Percentiles rank a stretch among this genome's conserved stretches.
Evolutionary conservation across 2,797 vertebrate genomes (phyloP).

Genomic region (Neomorphus geoffroyi): DNA sequence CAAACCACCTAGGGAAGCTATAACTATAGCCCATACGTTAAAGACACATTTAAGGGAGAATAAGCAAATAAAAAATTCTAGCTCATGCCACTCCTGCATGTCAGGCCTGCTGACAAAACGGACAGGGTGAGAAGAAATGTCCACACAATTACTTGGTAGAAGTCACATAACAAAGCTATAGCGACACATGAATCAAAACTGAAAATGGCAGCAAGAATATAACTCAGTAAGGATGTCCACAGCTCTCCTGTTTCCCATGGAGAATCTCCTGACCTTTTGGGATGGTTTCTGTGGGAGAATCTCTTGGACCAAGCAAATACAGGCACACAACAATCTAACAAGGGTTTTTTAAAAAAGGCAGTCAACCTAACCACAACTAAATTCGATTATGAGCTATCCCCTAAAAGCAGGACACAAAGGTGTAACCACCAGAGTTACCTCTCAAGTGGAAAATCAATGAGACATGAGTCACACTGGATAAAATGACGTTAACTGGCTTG

Average conservation of each 20-base stretch:
- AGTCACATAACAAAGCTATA: not conserved
- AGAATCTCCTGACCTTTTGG: not conserved
- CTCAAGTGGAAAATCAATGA: conserved; percentile 34
- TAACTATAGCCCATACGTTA: not conserved
- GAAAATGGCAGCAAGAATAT: not conserved
- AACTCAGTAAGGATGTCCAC: not conserved
- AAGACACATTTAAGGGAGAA: not conserved
- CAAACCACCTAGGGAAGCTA: not conserved
- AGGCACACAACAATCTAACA: not conserved
- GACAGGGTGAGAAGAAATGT: not conserved
- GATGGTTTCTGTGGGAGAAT: not conserved
- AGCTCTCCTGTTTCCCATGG: not conserved
- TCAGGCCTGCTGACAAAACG: not conserved
- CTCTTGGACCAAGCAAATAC: not conserved
- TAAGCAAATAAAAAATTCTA: not conserved
- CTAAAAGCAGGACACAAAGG: not conserved
- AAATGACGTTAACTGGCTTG: not conserved
- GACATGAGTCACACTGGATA: not conserved
- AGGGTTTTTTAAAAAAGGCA: not conserved
- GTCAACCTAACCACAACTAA: not conserved
- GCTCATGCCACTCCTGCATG: not conserved
- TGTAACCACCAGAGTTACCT: not conserved
- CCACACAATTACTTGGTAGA: not conserved
- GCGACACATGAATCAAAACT: not conserved
- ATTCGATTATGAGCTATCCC: not conserved